phyloP scores from a whole-genome alignment of 2,888 invertebrate genomes.

The Malthinus seriepunctatus region DNA sequence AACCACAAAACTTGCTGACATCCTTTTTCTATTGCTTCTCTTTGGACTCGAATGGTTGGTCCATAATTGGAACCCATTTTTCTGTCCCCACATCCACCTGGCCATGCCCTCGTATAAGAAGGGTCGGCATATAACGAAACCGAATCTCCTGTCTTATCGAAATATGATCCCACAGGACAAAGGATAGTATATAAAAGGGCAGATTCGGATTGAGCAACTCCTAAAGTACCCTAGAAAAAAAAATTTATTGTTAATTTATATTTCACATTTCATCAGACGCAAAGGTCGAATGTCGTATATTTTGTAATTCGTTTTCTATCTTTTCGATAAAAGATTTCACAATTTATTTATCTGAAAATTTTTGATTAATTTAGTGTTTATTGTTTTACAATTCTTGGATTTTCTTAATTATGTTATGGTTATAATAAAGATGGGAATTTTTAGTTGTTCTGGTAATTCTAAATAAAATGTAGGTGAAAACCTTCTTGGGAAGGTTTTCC shows the following conservation, averaged over 20 bases:
- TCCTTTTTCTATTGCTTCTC: slow-evolving; percentile 73
- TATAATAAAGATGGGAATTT: not conserved
- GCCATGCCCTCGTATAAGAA: slow-evolving; percentile 83
- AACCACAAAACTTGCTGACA: slow-evolving; percentile 97
- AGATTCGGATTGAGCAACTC: slow-evolving; percentile 84
- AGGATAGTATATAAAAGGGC: slow-evolving; percentile 90
- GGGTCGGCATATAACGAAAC: slow-evolving; percentile 94
- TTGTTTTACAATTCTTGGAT: not conserved
- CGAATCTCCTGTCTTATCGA: slow-evolving; percentile 63
- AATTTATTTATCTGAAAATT: not conserved
- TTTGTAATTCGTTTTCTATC: slow-evolving; percentile 6
- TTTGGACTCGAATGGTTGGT: slow-evolving; percentile 83
- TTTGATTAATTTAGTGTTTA: not conserved
- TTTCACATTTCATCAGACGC: slow-evolving; percentile 12
- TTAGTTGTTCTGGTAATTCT: not conserved
- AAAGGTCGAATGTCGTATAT: slow-evolving; percentile 6
- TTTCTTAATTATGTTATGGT: not conserved
- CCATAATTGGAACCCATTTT: slow-evolving; percentile 96
- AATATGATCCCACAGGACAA: slow-evolving; percentile 94
- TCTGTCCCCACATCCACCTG: slow-evolving; percentile 89
- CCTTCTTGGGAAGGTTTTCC: too few species aligned
- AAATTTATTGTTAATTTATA: slow-evolving; percentile 2
- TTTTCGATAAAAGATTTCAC: not conserved
- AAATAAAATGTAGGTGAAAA: not conserved
- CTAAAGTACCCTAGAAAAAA: slow-evolving; percentile 80